Base-by-base conservation (phyloP, 30 jellyfish, hydroid and myxozoan species). In the Pseudorhiza aurosa region DNA sequence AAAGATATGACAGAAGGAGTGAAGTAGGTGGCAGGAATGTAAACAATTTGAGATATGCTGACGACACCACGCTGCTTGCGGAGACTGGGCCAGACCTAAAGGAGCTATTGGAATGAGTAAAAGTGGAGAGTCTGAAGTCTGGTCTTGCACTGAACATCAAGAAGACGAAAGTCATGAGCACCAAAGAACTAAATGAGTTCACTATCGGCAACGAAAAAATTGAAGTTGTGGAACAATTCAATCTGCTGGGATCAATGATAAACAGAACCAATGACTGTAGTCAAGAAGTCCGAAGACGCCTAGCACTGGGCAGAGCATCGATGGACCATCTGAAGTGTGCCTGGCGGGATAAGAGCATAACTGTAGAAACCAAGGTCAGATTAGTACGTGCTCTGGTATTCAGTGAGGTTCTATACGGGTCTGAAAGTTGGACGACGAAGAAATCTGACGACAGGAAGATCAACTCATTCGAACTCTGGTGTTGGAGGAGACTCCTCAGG, bases 201-300 rank as follows among this genome's bases (percentile, higher is more conserved):
- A 32, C 19, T 46, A 26, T 58, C 55, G 80, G 80, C 28, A 83
- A 55, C 21, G 88, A 75, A 49, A 58, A 75, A 44, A 55, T 75
- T 51, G 82, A 75, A 42, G 88, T 26, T 83, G 88, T 55, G 15
- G 67, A 75, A 30, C 31, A 35, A 8, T 56, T 75, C 33, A 53
- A 4, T 45, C 37, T 28, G 35, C 80, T 75, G 49, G 88, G 80
- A 8, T 75, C 88, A 56, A 25, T 58, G 17, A 75, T 75, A 25
- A 57, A 72, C 85, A 72, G 57, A 57, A 9, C 42, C 73, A 8
- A 25, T 49, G 31, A 72, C 21, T 19, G 76, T 77, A 46, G 59
- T 28, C 18, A 49, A 77, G 76, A 0, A 27, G 31, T 31, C 22
- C 14, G 50, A 29, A 57, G 27, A 57, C 2, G 71, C 40, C 11